A percentile compares a stretch with the other conserved stretches of the same genome.
phyloP scores from a whole-genome alignment of 2,113 vertebrate species.

The Tachycineta bicolor region DNA sequence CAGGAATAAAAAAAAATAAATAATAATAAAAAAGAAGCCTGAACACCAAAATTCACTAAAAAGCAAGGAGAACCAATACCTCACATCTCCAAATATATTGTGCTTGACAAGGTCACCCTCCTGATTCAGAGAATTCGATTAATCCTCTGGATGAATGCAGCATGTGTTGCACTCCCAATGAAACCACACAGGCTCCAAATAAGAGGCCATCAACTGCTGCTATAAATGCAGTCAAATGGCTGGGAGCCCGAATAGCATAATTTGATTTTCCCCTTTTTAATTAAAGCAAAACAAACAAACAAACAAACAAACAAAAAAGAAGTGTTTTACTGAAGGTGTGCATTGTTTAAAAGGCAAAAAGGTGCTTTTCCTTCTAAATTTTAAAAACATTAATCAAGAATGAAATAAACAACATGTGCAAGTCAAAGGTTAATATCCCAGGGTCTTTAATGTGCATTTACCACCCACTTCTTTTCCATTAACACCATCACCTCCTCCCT shows the following conservation, averaged over 20 bases:
- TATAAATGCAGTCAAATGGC: constrained; percentile 39
- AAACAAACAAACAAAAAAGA: neutral
- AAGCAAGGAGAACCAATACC: neutral
- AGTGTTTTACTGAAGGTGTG: constrained; percentile 43
- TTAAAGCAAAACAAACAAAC: neutral
- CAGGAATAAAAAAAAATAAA: neutral
- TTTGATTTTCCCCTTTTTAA: constrained; percentile 21
- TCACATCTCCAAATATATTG: neutral
- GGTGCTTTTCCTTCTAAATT: constrained; percentile 43
- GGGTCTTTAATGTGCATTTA: constrained; percentile 43
- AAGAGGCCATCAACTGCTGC: constrained; percentile 14
- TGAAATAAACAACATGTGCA: constrained; percentile 52
- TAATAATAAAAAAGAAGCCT: neutral
- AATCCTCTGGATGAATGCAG: constrained; percentile 58
- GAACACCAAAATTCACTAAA: neutral
- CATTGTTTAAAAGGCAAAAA: constrained; percentile 48
- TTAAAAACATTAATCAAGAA: constrained; percentile 53
- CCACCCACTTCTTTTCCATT: constrained; percentile 65
- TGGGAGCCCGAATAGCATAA: neutral
- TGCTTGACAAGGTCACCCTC: constrained; percentile 58
- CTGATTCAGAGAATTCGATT: constrained; percentile 59
- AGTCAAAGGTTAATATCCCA: constrained; percentile 62
- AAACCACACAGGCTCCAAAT: constrained; percentile 19
- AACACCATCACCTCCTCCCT: constrained; percentile 4
- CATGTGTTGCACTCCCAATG: constrained; percentile 15